Evolutionary conservation across 1,140 invertebrate species (phyloP).

Genomic region (Drosophila ambigua): DNA sequence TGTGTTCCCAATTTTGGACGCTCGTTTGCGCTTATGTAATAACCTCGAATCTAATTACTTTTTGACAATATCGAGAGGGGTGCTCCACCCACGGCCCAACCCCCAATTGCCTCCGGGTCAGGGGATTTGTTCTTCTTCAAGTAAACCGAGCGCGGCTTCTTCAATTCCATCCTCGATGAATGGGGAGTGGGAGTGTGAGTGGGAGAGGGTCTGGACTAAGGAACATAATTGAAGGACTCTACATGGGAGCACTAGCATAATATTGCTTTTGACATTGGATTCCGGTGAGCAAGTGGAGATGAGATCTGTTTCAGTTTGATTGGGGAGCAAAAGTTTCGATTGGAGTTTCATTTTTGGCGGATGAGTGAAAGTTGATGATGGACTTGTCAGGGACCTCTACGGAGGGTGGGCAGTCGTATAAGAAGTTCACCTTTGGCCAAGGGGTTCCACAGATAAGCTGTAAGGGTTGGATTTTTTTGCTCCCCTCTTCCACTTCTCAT

Average conservation of each 20-base stretch:
- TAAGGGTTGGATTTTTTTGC: neutral
- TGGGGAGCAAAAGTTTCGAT: slow-evolving; percentile 11
- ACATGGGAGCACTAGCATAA: slow-evolving; percentile 38
- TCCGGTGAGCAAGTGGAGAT: slow-evolving; percentile 1
- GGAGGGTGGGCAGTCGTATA: neutral
- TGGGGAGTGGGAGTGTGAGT: neutral
- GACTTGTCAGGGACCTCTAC: neutral
- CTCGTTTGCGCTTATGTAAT: slow-evolving; percentile 75
- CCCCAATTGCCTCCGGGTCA: slow-evolving; percentile 17
- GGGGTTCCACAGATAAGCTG: neutral
- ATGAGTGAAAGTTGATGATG: neutral
- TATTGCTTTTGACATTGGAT: slow-evolving; percentile 41
- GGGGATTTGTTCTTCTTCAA: no score
- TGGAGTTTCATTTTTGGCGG: slow-evolving; percentile 4
- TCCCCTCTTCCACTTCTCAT: no score
- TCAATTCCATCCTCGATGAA: slow-evolving; percentile 22
- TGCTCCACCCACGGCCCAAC: slow-evolving; percentile 6
- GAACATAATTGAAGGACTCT: slow-evolving; percentile 44
- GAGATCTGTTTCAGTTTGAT: neutral
- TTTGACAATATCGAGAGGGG: slow-evolving; percentile 66
- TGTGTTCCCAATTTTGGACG: slow-evolving; percentile 54
- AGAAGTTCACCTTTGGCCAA: no score
- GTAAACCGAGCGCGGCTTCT: slow-evolving; percentile 17
- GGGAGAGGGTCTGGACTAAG: slow-evolving; percentile 1
- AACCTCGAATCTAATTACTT: slow-evolving; percentile 80